Evolutionary conservation across 2,113 vertebrate genomes (phyloP).

Genomic region (Passer domesticus): DNA sequence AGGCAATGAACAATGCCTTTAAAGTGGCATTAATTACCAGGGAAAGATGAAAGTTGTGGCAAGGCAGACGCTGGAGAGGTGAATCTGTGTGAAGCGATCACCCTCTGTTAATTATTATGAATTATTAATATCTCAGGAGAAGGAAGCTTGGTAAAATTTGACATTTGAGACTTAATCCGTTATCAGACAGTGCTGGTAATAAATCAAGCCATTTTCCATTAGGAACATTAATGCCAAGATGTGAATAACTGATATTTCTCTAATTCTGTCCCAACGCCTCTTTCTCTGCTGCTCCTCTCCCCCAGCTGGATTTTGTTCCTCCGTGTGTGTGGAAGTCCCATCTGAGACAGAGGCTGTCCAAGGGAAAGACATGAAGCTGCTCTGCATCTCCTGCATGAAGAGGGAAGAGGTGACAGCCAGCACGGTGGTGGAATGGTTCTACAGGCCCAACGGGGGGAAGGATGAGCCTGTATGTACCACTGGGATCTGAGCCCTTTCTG

Average conservation of each 20-base stretch:
- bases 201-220: neutral
- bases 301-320: slow-evolving; percentile 78
- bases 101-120: slow-evolving; percentile 2
- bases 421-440: slow-evolving; percentile 90
- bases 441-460: slow-evolving; percentile 66
- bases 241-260: neutral
- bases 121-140: neutral
- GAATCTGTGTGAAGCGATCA: neutral
- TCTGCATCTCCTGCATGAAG: slow-evolving; percentile 93
- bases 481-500: neutral
- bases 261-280: neutral
- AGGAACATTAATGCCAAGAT: neutral
- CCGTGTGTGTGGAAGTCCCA: slow-evolving; percentile 90
- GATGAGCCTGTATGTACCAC: slow-evolving; percentile 78
- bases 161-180: neutral
- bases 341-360: slow-evolving; percentile 88
- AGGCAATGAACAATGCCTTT: neutral
- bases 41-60: neutral
- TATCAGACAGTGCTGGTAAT: neutral
- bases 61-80: slow-evolving; percentile 2
- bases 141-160: neutral
- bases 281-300: neutral
- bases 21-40: neutral
- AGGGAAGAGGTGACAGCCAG: slow-evolving; percentile 88
- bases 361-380: slow-evolving; percentile 85